Evolutionary conservation across 2,797 vertebrate genomes (phyloP).

Genomic region (Mycteria americana): DNA sequence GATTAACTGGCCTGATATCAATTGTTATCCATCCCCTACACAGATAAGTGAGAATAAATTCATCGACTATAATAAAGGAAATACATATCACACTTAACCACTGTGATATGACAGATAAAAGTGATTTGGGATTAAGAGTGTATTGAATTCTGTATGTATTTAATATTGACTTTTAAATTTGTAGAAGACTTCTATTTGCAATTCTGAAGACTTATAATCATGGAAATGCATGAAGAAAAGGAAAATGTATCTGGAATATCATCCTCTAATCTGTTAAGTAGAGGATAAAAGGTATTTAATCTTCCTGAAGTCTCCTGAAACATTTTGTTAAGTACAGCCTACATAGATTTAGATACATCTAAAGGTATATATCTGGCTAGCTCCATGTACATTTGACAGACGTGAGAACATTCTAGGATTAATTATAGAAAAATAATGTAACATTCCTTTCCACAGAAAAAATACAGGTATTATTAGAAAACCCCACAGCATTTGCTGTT

Average conservation of each 20-base stretch:
- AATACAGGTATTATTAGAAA: not conserved
- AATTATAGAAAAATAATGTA: not conserved
- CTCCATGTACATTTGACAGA: not conserved
- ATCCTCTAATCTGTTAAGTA: conserved; percentile 6
- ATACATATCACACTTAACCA: not conserved
- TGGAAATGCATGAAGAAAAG: not conserved
- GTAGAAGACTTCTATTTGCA: not conserved
- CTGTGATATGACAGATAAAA: not conserved
- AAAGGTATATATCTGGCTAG: not conserved
- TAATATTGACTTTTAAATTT: not conserved
- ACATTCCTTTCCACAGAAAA: not conserved
- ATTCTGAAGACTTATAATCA: not conserved
- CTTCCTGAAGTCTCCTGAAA: not conserved
- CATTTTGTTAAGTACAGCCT: not conserved
- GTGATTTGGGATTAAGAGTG: not conserved
- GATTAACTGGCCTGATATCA: not conserved
- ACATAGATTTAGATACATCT: not conserved
- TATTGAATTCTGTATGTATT: not conserved
- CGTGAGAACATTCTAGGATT: not conserved
- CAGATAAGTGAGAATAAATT: not conserved
- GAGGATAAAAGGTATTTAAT: not conserved
- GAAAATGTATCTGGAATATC: not conserved
- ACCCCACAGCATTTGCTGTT: not conserved
- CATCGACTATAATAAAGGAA: not conserved
- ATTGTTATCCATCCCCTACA: not conserved